phyloP scores from a whole-genome alignment of 2,113 vertebrate genomes.

The Aspidoscelis tigris region DNA sequence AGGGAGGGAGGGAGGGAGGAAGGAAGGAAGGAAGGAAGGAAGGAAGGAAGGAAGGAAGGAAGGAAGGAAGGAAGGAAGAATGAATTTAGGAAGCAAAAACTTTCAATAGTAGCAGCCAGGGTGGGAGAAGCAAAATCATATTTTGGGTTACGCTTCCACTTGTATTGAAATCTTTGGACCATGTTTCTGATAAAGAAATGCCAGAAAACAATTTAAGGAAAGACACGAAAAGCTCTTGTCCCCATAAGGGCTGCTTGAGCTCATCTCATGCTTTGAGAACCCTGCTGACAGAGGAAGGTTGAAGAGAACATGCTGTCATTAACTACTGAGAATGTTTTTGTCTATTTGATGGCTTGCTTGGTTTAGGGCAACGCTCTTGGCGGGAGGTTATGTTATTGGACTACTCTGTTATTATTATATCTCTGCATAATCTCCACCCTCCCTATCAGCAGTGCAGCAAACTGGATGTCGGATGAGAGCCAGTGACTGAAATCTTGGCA shows the following conservation, averaged over 20 bases:
- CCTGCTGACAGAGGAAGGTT: neutral
- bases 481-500: neutral
- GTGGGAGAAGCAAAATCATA: neutral
- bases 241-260: neutral
- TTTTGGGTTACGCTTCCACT: neutral
- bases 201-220: neutral
- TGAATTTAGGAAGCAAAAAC: neutral
- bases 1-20: no score
- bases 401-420: neutral
- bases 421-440: neutral
- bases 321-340: neutral
- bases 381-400: neutral
- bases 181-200: neutral
- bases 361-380: conserved; percentile 4
- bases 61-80: no score
- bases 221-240: neutral
- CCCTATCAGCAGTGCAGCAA: neutral
- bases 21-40: no score
- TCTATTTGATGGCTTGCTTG: conserved; percentile 1
- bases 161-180: neutral
- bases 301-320: neutral
- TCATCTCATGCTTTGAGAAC: neutral
- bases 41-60: no score
- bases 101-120: neutral
- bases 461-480: neutral